A percentile compares a stretch with the other conserved stretches of the same genome.
Conservation (phyloP, 2,113 vertebrate genomes). For the Oceanites oceanicus region DNA sequence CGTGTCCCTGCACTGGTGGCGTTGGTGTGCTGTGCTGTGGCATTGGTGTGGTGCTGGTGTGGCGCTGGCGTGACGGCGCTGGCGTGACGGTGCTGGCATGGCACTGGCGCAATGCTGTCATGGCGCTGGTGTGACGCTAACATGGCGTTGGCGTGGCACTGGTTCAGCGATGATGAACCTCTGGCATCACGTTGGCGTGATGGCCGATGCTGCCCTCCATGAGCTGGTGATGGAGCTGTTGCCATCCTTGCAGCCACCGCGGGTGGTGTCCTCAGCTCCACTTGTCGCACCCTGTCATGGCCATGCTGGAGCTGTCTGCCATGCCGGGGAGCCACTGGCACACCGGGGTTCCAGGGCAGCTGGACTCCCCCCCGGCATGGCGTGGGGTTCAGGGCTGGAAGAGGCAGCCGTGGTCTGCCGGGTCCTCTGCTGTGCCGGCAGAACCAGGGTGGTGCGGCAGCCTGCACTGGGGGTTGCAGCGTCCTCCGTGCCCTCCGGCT, state of each 20-base stretch:
- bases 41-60: neutral
- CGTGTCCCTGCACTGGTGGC: neutral
- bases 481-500: neutral
- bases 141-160: rapidly evolving
- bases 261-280: neutral
- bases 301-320: neutral
- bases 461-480: rapidly evolving
- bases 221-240: neutral
- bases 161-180: neutral
- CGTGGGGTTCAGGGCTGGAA: neutral
- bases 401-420: neutral
- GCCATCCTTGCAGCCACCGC: neutral
- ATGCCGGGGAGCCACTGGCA: rapidly evolving
- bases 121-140: neutral
- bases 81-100: neutral
- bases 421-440: neutral
- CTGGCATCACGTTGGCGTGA: neutral
- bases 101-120: neutral
- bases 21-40: neutral
- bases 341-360: neutral
- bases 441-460: neutral
- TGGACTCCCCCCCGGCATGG: no score
- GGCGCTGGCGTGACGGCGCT: neutral
- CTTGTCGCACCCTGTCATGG: rapidly evolving
- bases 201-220: neutral